A percentile compares a stretch with the other conserved stretches of the same genome.
These are phyloP conservation scores for Gymnocheta viridis DNA, from an alignment of 2,888 invertebrate species.

Conservation along the genomic window DNA sequence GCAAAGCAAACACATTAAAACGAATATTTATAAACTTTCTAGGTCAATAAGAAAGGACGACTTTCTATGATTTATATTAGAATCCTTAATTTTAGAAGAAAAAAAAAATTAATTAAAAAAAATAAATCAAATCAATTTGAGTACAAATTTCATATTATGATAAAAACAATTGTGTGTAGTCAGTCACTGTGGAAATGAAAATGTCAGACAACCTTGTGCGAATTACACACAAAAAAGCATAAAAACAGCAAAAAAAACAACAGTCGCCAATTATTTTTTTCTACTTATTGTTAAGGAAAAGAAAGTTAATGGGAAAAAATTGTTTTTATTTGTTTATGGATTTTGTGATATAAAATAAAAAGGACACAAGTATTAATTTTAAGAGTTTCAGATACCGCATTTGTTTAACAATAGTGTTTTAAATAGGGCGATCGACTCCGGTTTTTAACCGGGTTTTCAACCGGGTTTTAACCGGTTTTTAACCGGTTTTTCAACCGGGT, in stretches of 20 bases:
- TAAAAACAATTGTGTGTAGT: neutral
- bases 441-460: no score
- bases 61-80: neutral
- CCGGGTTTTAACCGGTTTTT: no score
- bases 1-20: neutral
- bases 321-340: neutral
- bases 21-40: constrained; percentile 41
- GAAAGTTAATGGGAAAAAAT: neutral
- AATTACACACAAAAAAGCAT: neutral
- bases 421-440: no score
- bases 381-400: neutral
- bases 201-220: constrained; percentile 10
- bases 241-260: neutral
- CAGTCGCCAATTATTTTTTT: constrained; percentile 1
- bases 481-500: no score
- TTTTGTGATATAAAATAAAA: neutral
- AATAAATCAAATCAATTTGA: neutral
- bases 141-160: neutral
- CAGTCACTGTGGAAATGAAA: neutral
- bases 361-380: neutral
- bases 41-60: constrained; percentile 32
- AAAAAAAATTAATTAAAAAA: neutral
- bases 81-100: neutral
- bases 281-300: neutral
- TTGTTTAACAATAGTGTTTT: no score